Percentiles rank a stretch among this genome's conserved stretches.
These are phyloP conservation scores for Gortyna flavago DNA, from an alignment of 2,888 invertebrate species.

Conservation along the genomic window DNA sequence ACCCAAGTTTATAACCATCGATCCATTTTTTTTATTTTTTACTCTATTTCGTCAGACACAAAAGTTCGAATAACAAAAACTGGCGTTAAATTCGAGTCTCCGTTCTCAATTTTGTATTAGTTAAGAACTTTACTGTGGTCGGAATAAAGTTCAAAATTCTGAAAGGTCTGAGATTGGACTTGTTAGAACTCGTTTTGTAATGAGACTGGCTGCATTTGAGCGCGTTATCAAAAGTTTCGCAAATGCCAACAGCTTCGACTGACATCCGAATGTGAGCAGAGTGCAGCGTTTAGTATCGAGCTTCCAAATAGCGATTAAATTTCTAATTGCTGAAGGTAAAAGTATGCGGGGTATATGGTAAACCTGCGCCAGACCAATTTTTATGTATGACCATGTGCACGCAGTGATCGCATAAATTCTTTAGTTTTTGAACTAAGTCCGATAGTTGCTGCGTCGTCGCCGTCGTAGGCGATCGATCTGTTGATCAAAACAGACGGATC, in stretches of 20 bases:
- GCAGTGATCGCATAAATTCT: neutral
- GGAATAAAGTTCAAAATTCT: neutral
- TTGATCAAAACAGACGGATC: neutral
- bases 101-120: neutral
- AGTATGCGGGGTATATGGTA: neutral
- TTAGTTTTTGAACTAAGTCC: neutral
- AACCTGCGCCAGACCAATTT: neutral
- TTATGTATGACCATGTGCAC: too few relatives aligned
- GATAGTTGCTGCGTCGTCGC: neutral
- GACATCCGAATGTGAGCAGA: slow-evolving; percentile 2
- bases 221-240: neutral
- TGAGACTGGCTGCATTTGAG: neutral
- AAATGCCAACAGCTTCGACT: neutral
- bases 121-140: neutral
- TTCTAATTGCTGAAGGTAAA: neutral
- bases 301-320: neutral
- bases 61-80: neutral
- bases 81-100: neutral
- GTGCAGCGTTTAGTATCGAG: neutral
- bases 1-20: neutral
- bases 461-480: neutral
- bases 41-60: too few relatives aligned
- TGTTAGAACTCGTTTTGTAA: neutral
- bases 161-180: neutral
- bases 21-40: neutral